Percentiles rank a stretch among this genome's conserved stretches.
Evolutionary conservation across 2,888 invertebrate genomes (phyloP).

Genomic region (Melieria crassipennis): DNA sequence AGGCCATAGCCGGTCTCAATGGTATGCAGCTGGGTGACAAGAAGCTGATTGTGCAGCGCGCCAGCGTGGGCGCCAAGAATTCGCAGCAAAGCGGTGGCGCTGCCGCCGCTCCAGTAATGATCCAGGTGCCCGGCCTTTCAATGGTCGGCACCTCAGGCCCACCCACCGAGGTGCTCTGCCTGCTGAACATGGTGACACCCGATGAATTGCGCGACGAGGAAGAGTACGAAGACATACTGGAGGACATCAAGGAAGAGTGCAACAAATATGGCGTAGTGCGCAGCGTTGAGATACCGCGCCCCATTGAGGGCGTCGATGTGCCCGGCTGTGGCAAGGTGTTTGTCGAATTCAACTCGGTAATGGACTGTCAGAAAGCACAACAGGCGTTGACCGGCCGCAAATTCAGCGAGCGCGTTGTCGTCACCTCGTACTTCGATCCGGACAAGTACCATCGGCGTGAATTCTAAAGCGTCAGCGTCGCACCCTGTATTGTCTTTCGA

Average conservation of each 20-base stretch:
- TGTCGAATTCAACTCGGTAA: conserved; percentile 94
- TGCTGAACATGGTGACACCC: conserved; percentile 97
- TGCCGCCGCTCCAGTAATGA: conserved; percentile 82
- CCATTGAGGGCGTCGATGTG: conserved; percentile 94
- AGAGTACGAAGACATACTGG: conserved; percentile 97
- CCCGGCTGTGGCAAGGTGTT: conserved; percentile 98
- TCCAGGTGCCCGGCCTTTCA: conserved; percentile 89
- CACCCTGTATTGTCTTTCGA: too few relatives aligned
- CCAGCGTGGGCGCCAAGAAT: conserved; percentile 96
- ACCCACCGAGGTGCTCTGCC: conserved; percentile 90
- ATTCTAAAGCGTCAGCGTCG: conserved; percentile 71
- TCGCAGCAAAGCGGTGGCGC: conserved; percentile 73
- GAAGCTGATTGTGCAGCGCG: conserved; percentile 95
- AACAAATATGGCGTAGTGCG: conserved; percentile 95
- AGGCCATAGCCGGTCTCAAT: conserved; percentile 97
- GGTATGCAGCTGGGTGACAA: conserved; percentile 99
- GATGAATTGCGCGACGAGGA: conserved; percentile 96
- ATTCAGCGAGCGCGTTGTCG: conserved; percentile 96
- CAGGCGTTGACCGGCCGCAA: conserved; percentile 96
- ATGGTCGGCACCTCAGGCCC: conserved; percentile 88
- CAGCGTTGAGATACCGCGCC: conserved; percentile 94
- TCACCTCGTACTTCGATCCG: conserved; percentile 97
- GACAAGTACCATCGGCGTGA: conserved; percentile 97
- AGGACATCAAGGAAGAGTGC: conserved; percentile 97
- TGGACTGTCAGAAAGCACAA: conserved; percentile 97